Evolutionary conservation across 2,797 vertebrate species (phyloP).

Genomic region (Zenarchopterus dispar): DNA sequence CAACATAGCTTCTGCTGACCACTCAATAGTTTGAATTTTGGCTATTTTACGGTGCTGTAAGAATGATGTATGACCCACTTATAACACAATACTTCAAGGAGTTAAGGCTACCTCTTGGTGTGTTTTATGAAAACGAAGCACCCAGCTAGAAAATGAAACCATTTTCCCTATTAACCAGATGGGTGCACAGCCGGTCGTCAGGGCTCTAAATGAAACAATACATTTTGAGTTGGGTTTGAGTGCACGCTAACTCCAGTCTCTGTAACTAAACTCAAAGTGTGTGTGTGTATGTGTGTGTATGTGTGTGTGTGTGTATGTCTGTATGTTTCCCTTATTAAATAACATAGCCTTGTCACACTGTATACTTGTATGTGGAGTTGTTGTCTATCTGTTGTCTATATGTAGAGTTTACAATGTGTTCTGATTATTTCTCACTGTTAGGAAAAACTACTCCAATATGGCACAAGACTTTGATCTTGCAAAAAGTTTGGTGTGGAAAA

Average conservation of each 20-base stretch:
- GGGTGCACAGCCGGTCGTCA: conserved; percentile 67
- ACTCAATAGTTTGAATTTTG: too few species aligned
- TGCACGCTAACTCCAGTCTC: conserved; percentile 52
- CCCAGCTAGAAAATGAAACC: conserved; percentile 81
- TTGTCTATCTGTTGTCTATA: conserved; percentile 25
- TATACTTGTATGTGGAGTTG: conserved; percentile 16
- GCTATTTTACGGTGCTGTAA: too few species aligned
- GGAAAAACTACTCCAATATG: not conserved
- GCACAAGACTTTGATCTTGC: not conserved
- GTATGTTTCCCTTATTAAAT: too few species aligned
- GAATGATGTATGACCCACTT: not conserved
- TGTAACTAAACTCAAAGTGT: conserved; percentile 11
- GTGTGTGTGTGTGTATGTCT: too few species aligned
- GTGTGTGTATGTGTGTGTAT: too few species aligned
- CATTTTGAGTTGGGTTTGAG: conserved; percentile 76
- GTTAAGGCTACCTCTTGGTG: conserved; percentile 20
- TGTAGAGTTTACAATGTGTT: conserved; percentile 4
- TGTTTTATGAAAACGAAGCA: conserved; percentile 78
- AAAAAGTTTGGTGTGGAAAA: not conserved
- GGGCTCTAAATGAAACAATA: conserved; percentile 61
- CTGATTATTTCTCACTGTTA: conserved; percentile 16
- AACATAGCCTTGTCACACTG: conserved; percentile 6
- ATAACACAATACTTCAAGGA: conserved; percentile 8
- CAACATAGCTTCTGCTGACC: too few species aligned
- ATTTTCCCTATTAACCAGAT: conserved; percentile 79